Conservation (phyloP, 2,113 vertebrate species). For the Eptesicus fuscus region DNA sequence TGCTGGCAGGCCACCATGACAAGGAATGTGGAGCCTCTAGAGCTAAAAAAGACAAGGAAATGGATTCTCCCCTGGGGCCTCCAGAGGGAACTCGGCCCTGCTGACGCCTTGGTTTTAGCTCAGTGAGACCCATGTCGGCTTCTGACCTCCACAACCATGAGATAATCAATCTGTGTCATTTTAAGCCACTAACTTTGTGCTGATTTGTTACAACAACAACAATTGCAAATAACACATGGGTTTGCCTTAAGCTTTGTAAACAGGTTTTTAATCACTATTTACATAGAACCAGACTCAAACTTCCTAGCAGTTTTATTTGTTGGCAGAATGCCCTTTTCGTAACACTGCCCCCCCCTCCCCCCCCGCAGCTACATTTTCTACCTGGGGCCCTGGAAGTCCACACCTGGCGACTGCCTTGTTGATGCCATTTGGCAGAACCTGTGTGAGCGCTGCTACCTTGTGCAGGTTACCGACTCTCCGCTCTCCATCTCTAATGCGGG, state of each 20-base stretch:
- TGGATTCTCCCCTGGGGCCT: background rate
- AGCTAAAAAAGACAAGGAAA: background rate
- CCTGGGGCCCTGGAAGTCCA: background rate
- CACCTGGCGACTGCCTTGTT: background rate
- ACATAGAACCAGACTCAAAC: background rate
- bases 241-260: background rate
- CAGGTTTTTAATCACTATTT: background rate
- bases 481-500: background rate
- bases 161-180: background rate
- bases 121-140: background rate
- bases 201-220: background rate
- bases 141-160: background rate
- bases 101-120: background rate
- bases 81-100: background rate
- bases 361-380: background rate
- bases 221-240: background rate
- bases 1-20: background rate
- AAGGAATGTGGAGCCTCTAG: background rate
- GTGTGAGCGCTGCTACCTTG: too few relatives aligned
- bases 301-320: background rate
- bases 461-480: background rate
- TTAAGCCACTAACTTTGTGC: background rate
- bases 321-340: background rate
- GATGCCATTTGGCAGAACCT: too few relatives aligned
- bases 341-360: too few relatives aligned